phyloP scores from a whole-genome alignment of 2,113 vertebrate species.

The Hippocampus zosterae region DNA sequence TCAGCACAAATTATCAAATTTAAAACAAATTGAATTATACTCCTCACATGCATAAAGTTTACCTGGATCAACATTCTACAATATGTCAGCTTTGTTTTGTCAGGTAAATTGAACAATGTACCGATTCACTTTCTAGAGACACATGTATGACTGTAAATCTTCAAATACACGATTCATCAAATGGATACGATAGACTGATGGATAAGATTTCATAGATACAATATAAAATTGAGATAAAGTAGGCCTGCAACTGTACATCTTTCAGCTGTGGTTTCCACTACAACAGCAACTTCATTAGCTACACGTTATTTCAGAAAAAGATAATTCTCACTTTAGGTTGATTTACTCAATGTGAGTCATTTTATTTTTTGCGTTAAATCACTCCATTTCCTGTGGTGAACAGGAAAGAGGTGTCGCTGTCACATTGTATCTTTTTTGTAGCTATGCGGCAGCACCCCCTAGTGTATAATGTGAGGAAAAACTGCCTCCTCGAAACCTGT shows the following conservation, averaged over 20 bases:
- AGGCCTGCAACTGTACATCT: background rate
- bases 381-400: background rate
- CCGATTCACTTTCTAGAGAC: too few species aligned
- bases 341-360: background rate
- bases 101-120: too few species aligned
- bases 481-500: background rate
- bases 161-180: too few species aligned
- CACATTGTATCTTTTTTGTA: background rate
- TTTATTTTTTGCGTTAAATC: background rate
- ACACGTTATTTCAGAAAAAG: background rate
- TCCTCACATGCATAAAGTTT: too few species aligned
- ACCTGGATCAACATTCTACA: too few species aligned
- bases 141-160: too few species aligned
- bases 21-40: too few species aligned
- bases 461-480: constrained; percentile 26
- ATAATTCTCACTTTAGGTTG: background rate
- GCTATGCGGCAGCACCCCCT: constrained; percentile 51
- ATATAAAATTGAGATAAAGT: too few species aligned
- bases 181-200: too few species aligned
- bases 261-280: background rate
- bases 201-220: too few species aligned
- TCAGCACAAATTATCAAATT: too few species aligned
- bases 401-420: background rate
- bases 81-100: too few species aligned
- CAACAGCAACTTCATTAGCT: background rate